Evolutionary conservation across 2,113 vertebrate genomes (phyloP).

Genomic region (Chaenogobius annularis): DNA sequence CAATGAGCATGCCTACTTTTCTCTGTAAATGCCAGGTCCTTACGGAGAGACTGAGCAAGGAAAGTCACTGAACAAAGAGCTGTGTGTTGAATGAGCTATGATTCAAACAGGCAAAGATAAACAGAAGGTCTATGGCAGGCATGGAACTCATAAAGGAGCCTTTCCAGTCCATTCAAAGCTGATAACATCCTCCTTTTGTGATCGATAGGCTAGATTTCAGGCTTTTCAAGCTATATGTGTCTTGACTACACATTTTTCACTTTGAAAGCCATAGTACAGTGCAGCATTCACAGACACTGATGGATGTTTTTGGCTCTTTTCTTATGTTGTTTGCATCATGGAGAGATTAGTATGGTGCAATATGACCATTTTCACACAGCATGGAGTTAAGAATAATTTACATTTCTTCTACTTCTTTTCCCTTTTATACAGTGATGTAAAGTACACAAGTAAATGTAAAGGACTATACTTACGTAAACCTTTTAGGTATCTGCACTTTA

Average conservation of each 20-base stretch:
- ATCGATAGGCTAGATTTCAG: background rate
- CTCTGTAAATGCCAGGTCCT: constrained; percentile 8
- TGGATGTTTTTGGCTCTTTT: background rate
- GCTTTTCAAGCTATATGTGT: background rate
- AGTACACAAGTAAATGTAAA: too few species aligned
- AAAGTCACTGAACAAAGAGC: constrained; percentile 11
- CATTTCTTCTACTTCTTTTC: background rate
- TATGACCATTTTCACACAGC: background rate
- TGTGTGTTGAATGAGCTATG: constrained; percentile 17
- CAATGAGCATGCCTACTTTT: constrained; percentile 4
- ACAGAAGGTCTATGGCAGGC: constrained; percentile 1
- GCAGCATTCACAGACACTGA: background rate
- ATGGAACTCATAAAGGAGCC: background rate
- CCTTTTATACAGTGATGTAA: too few species aligned
- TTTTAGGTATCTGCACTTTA: too few species aligned
- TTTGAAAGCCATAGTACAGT: constrained; percentile 1
- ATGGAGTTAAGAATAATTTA: background rate
- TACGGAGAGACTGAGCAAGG: constrained; percentile 18
- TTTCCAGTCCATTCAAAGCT: constrained; percentile 2
- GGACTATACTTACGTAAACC: too few species aligned
- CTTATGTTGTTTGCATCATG: background rate
- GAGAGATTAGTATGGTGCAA: too few species aligned
- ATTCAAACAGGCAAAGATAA: constrained; percentile 19
- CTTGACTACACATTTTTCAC: background rate
- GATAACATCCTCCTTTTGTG: constrained; percentile 10